A percentile compares a stretch with the other conserved stretches of the same genome.
Conservation (phyloP, 35 echinoderm and acorn worm genomes). For the Ophiothrix spiculata region DNA sequence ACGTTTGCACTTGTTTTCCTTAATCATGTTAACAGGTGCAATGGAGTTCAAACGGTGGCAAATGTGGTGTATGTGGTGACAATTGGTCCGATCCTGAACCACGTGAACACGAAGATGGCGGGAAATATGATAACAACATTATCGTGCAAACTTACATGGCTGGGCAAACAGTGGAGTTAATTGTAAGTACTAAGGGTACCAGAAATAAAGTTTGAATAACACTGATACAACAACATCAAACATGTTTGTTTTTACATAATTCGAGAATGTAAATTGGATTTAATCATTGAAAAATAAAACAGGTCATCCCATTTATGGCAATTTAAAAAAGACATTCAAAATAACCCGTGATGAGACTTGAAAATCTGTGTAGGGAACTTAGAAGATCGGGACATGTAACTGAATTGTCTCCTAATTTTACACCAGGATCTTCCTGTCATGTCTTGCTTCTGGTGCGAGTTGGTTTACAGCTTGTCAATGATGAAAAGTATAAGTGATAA, state of each 20-base stretch:
- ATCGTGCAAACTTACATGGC: neutral
- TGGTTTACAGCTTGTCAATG: too few relatives aligned
- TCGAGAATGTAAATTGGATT: neutral
- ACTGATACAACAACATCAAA: neutral
- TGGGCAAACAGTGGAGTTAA: neutral
- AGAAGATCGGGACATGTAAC: too few relatives aligned
- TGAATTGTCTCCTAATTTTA: too few relatives aligned
- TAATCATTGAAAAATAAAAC: too few relatives aligned
- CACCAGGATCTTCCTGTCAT: too few relatives aligned
- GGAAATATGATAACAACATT: neutral
- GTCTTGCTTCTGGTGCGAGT: too few relatives aligned
- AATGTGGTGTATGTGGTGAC: slow-evolving; percentile 6
- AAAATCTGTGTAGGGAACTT: too few relatives aligned
- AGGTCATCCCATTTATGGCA: neutral
- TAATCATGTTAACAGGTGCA: neutral
- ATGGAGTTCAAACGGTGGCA: neutral
- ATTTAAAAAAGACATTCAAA: neutral
- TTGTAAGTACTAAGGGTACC: neutral
- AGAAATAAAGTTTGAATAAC: neutral
- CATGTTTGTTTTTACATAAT: neutral
- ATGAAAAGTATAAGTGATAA: too few relatives aligned
- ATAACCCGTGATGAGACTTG: neutral
- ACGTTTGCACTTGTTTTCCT: neutral
- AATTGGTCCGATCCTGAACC: neutral
- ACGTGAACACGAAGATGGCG: slow-evolving; percentile 21